Percentiles rank a stretch among this genome's conserved stretches.
Evolutionary conservation across 1,140 invertebrate species (phyloP).

Genomic region (Thrips palmi): DNA sequence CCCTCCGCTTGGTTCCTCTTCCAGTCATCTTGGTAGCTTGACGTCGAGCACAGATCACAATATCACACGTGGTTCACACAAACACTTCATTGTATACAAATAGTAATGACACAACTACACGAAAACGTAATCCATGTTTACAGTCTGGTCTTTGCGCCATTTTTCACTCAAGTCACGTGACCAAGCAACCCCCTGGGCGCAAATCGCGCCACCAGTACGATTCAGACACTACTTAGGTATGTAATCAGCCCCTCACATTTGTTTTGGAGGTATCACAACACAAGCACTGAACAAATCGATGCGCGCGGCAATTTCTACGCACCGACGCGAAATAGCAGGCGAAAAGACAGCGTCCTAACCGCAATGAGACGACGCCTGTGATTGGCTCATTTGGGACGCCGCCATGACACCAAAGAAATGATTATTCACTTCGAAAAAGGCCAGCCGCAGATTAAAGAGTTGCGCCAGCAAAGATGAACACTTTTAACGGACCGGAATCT

Average conservation of each 20-base stretch:
- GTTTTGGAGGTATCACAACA: conserved; percentile 9
- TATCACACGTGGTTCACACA: conserved; percentile 26
- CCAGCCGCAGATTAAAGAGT: too few relatives aligned
- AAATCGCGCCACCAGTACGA: conserved; percentile 10
- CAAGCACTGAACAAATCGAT: conserved; percentile 9
- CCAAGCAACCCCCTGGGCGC: conserved; percentile 12
- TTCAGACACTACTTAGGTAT: conserved; percentile 5
- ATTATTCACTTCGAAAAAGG: too few relatives aligned
- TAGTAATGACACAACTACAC: conserved; percentile 34
- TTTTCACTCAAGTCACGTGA: conserved; percentile 37
- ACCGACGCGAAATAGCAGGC: conserved; percentile 11
- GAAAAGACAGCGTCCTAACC: conserved; percentile 9
- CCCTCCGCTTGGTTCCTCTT: conserved; percentile 66
- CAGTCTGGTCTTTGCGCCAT: conserved; percentile 36
- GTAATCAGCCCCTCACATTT: conserved; percentile 10
- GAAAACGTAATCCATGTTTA: conserved; percentile 31
- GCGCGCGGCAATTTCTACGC: conserved; percentile 11
- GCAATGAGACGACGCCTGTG: conserved; percentile 12
- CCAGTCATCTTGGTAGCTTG: conserved; percentile 45
- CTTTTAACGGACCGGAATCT: too few relatives aligned
- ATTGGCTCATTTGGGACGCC: too few relatives aligned
- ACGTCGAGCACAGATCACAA: conserved; percentile 22
- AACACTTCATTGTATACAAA: conserved; percentile 40
- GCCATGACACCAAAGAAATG: too few relatives aligned
- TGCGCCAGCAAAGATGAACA: too few relatives aligned